These are phyloP conservation scores for Archilochus colubris DNA, from an alignment of 2,113 vertebrate species.

Conservation along the genomic window DNA sequence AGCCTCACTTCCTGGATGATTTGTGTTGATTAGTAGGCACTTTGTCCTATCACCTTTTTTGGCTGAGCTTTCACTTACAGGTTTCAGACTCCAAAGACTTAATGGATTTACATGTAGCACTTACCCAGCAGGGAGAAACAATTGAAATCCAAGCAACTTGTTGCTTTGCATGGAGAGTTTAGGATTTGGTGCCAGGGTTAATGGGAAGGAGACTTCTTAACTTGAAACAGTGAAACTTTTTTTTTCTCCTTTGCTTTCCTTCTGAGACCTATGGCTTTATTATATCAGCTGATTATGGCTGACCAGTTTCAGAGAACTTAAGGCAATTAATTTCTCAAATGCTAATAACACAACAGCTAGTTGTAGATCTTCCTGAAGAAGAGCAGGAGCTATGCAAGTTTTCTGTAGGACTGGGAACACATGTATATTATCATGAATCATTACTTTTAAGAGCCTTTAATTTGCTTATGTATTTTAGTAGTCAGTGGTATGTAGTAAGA, in stretches of 20 bases:
- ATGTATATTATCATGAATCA: neutral
- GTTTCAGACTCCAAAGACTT: neutral
- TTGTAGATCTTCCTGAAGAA: neutral
- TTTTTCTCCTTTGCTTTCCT: neutral
- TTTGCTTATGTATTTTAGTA: neutral
- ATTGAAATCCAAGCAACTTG: neutral
- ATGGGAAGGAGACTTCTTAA: neutral
- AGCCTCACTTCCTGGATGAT: conserved; percentile 27
- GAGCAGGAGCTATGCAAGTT: neutral
- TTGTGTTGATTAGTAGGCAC: conserved; percentile 8
- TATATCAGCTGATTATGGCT: neutral
- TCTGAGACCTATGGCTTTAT: neutral
- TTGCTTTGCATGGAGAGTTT: neutral
- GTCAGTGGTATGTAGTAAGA: neutral
- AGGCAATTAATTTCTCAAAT: neutral
- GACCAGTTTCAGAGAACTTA: neutral
- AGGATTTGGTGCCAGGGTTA: neutral
- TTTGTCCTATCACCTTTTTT: conserved; percentile 33
- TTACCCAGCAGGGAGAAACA: neutral
- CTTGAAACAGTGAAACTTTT: neutral
- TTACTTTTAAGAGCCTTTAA: neutral
- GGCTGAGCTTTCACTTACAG: neutral
- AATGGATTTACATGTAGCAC: neutral
- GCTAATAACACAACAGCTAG: neutral
- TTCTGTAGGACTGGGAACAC: neutral